These are phyloP conservation scores for Pterostichus niger DNA, from an alignment of 2,888 invertebrate species.

Conservation along the genomic window DNA sequence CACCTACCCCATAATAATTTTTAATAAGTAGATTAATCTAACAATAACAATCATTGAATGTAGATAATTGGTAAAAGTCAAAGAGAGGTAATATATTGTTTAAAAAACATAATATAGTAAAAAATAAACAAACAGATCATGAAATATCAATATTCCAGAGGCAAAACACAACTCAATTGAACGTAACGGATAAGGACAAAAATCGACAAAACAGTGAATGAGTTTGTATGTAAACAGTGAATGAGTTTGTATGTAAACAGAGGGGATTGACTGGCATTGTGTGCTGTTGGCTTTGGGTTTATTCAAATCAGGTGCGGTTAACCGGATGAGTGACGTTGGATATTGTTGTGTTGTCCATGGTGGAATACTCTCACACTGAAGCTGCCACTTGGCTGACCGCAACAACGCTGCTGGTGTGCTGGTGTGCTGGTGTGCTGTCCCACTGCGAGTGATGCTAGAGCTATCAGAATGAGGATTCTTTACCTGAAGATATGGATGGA, in stretches of 20 bases:
- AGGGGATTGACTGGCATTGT: slow-evolving; percentile 28
- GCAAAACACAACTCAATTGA: slow-evolving; percentile 22
- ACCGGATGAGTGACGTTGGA: slow-evolving; percentile 57
- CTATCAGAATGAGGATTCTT: too few species aligned
- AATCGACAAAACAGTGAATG: slow-evolving; percentile 51
- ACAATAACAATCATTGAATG: too few species aligned
- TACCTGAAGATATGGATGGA: too few species aligned
- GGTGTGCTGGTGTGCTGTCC: not conserved
- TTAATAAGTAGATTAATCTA: too few species aligned
- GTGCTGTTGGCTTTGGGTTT: slow-evolving; percentile 22
- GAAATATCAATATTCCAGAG: not conserved
- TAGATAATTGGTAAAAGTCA: too few species aligned
- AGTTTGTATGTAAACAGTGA: too few species aligned
- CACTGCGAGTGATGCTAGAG: not conserved
- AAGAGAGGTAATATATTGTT: too few species aligned
- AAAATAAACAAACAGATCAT: slow-evolving; percentile 34
- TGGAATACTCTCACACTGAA: slow-evolving; percentile 17
- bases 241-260: slow-evolving; percentile 56
- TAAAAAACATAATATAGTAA: not conserved
- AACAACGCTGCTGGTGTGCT: too few species aligned
- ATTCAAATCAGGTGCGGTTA: slow-evolving; percentile 57
- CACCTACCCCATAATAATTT: too few species aligned
- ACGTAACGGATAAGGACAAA: slow-evolving; percentile 10
- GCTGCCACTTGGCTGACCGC: not conserved
- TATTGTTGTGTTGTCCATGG: slow-evolving; percentile 54